Evolutionary conservation across 2,113 vertebrate species (phyloP), one percentile per base, ranked within the genome.

Genomic region (Phaethon lepturus): DNA sequence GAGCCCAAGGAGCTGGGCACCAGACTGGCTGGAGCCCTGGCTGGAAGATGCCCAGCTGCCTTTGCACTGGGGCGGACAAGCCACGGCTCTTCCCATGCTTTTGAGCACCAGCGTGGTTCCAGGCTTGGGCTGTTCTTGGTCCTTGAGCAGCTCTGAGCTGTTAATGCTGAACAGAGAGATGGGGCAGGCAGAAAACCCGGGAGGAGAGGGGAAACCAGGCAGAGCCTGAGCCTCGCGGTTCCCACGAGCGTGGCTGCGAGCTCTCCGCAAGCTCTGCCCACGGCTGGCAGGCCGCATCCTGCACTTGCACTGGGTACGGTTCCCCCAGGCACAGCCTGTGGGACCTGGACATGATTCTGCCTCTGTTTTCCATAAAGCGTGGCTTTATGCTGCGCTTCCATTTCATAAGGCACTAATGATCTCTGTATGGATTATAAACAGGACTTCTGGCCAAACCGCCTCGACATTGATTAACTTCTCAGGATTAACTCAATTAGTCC

Each of bases 401-500:
- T 67, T 40, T 60, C 80, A 24, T 28, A 11, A 17, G 66, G 35
- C 44, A 33, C 42, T 50, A 23, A 60, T 2, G 52, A 76, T 73
- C 77, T 67, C 33, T 17, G 28, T 16, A 10, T 23, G 58, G 86
- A 79, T 92, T 58, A 83, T 42, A 69, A 84, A 67, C 73, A 90
- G 77, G 80, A 79, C 44, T 75, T 31, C 56, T 81, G 95, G 90
- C 90, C 87, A 76, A 76, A 76, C 59, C 4, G 3, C 76, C 79
- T 72, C 9, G 23, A 50, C 55, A 59, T 74, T 88, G 67, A 86
- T 90, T 62, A 93, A 80, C 77, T 94, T 60, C 73, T 64, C 23
- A 4, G 88, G 88, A 92, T 95, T 80, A 80, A 94, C 88, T 94
- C 86, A 31, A 76, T 84, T 47, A 90, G 88, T 19, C 53, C 81